Evolutionary conservation across 2,113 vertebrate species (phyloP).

Genomic region (Orthonyx spaldingii): DNA sequence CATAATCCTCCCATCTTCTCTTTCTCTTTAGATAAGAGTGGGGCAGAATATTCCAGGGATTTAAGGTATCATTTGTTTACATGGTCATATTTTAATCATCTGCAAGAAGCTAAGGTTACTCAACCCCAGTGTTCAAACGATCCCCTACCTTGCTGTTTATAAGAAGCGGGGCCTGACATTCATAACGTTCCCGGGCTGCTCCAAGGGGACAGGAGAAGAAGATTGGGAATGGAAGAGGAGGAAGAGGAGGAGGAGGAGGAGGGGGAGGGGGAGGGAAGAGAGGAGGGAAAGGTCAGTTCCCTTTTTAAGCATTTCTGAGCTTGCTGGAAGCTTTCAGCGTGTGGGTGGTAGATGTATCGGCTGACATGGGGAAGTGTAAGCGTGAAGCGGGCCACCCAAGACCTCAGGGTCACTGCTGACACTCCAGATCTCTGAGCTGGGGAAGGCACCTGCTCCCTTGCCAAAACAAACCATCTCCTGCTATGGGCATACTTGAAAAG

Average conservation of each 20-base stretch:
- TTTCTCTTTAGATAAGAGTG: slow-evolving; percentile 44
- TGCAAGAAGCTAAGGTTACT: slow-evolving; percentile 62
- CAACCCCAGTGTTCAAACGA: neutral
- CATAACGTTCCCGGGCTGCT: neutral
- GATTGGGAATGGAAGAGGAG: slow-evolving; percentile 8
- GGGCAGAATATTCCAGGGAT: slow-evolving; percentile 31
- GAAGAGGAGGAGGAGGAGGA: neutral
- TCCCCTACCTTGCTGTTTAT: slow-evolving; percentile 63
- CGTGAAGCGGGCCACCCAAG: slow-evolving; percentile 80
- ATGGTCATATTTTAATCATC: slow-evolving; percentile 53
- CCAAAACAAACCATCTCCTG: slow-evolving; percentile 78
- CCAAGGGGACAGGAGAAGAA: slow-evolving; percentile 12
- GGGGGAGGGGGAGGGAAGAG: neutral
- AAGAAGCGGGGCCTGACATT: slow-evolving; percentile 35
- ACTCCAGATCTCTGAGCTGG: slow-evolving; percentile 64
- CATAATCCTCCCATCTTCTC: slow-evolving; percentile 35
- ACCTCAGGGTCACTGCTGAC: slow-evolving; percentile 75
- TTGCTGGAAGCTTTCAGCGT: slow-evolving; percentile 65
- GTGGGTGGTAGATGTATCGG: slow-evolving; percentile 77
- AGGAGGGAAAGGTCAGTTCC: slow-evolving; percentile 65
- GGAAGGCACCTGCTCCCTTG: slow-evolving; percentile 78
- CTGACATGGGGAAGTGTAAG: slow-evolving; percentile 76
- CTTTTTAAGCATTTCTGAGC: slow-evolving; percentile 67
- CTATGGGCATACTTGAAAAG: slow-evolving; percentile 66
- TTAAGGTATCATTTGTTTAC: slow-evolving; percentile 61